Base-by-base conservation (phyloP, 2,113 vertebrate species). In the Stigmatopora nigra region DNA sequence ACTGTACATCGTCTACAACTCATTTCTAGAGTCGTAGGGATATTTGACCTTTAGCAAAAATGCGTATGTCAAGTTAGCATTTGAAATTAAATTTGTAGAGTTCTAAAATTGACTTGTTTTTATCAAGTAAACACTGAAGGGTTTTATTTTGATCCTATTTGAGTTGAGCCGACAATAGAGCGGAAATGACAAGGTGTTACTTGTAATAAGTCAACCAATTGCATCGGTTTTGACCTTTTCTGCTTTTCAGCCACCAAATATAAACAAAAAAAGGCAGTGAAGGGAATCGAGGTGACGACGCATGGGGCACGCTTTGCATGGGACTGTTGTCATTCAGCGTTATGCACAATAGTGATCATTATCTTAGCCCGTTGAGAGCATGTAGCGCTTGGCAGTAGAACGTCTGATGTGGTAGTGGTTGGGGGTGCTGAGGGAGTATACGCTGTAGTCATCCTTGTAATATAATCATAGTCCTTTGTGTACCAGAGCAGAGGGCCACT, bases 391-490 rank as follows among this genome's bases (percentile, higher is more conserved):
- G 80, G 84, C 75, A 83, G 83, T 81, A 66, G 82, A 79, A 76
- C 77, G 82, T 80, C 78, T 77, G 80, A 82, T 76, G 80, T 62
- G 63, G 55, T 75, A 68, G 62, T 35, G 65, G 59, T 56, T 68
- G 61, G 52, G 61, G 66, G 69, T 25, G 53, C 5, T 22, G 25
- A 2, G 53, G 66, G 82, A n/a, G 78, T 76, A 62, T 78, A 82
- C 78, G 75, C 84, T 88, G 41, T 38, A 38, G 89, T 88, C 88
- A 90, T 56, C 86, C 89, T 85, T 89, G 88, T 90, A 90, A 90
- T 91, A 89, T 89, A 91, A 91, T 91, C 89, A 89, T 83, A 86
- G 84, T 82, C 83, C 88, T 90, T 88, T 91, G 83, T 87, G 85
- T 79, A 84, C 63, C 61, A 83, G 85, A 88, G 85, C 86, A 89